phyloP scores from a whole-genome alignment of 2,888 invertebrate genomes.

The Dicycla oo region DNA sequence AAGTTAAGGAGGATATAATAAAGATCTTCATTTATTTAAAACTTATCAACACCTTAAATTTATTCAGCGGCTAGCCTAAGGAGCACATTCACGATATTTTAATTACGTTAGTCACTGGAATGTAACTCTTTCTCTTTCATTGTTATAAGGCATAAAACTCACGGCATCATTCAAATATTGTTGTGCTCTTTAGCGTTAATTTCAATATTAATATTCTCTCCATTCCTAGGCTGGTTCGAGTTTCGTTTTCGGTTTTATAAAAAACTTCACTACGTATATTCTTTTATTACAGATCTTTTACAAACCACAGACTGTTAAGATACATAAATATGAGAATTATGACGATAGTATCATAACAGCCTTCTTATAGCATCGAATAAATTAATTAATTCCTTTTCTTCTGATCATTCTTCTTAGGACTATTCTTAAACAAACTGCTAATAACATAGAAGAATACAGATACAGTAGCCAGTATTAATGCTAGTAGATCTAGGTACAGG shows the following conservation, averaged over 20 bases:
- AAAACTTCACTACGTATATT: not conserved
- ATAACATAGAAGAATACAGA: not conserved
- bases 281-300: not conserved
- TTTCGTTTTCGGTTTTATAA: not conserved
- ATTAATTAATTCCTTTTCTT: slow-evolving; percentile 51
- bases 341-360: too few species aligned
- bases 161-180: too few species aligned
- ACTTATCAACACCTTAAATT: not conserved
- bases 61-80: not conserved
- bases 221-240: not conserved
- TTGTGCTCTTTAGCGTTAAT: too few species aligned
- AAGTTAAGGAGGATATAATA: not conserved
- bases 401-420: slow-evolving; percentile 24
- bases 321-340: too few species aligned
- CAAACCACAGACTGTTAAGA: too few species aligned
- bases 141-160: too few species aligned
- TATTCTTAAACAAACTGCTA: slow-evolving; percentile 22
- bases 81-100: too few species aligned
- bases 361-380: too few species aligned
- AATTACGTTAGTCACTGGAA: too few species aligned
- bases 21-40: slow-evolving; percentile 9
- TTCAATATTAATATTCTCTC: not conserved
- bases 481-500: slow-evolving; percentile 75
- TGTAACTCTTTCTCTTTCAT: too few species aligned
- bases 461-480: slow-evolving; percentile 41